Evolutionary conservation across 1,140 invertebrate genomes (phyloP), one percentile per base, ranked within the genome.

Genomic region (Drosophila sturtevanti): DNA sequence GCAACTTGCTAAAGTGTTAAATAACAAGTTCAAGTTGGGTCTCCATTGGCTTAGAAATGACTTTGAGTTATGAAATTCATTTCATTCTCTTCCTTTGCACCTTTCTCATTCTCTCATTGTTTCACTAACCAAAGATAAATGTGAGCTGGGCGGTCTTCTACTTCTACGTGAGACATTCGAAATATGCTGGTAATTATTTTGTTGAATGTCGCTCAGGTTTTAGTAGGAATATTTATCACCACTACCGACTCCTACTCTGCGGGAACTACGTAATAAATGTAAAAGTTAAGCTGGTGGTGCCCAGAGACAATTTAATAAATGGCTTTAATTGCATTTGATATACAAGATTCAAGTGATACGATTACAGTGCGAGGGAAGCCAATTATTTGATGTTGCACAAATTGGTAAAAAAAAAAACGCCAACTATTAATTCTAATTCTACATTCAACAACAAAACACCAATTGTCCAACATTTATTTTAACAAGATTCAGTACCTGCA

Each of bases 121-220:
- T 55, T 58, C 18, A 24, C 35, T 37, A 18, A 60, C 41, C 41
- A 37, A 70, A 85, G 81, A 84, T 77, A 84, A 84, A 84, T 84
- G 64, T 67, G 60, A 27, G 62, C 56, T 16, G 56, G 52, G 41
- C 41, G 41, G 41, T 21, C 35, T 54, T 61, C 62, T 41, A 35
- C 77, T 63, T 62, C 72, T 64, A 48, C 41, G 41, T 48, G 69
- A 78, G 70, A 76, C 79, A 81, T 79, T 87, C 82, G 75, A 86
- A 86, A 86, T 86, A 86, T 86, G 81, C 81, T 86, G 81, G 81
- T 87, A 86, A 86, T 86, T 86, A 86, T 86, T 86, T 86, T 81
- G 81, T 79, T 86, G 70, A 78, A 81, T 86, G 82, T 85, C 81
- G 72, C 71, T 67, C 68, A 86, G 82, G 82, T 87, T 81, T 87